Percentiles rank a stretch among this genome's conserved stretches.
These are phyloP conservation scores for Augochlorella aurata DNA, from an alignment of 2,888 invertebrate genomes.

Conservation along the genomic window DNA sequence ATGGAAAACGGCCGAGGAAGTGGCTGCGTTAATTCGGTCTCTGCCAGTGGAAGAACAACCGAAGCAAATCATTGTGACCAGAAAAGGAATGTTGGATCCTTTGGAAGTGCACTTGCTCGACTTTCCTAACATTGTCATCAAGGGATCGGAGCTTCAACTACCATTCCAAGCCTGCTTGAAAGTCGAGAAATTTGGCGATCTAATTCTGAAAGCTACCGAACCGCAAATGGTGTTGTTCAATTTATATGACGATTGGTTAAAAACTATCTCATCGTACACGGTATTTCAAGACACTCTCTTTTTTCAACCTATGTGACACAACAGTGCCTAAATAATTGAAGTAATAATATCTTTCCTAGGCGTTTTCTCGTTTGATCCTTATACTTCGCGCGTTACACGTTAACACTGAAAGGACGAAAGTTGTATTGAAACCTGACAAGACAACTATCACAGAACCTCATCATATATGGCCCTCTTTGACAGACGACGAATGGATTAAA, in stretches of 20 bases:
- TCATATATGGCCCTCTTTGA: slow-evolving; percentile 99
- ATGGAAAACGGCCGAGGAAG: slow-evolving; percentile 99
- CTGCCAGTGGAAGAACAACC: slow-evolving; percentile 99
- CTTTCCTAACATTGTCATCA: slow-evolving; percentile 99
- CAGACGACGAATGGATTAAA: slow-evolving; percentile 99
- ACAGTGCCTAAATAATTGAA: too few species aligned
- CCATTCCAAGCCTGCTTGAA: slow-evolving; percentile 99
- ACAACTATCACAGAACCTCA: slow-evolving; percentile 99
- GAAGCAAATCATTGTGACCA: slow-evolving; percentile 99
- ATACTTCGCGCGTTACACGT: slow-evolving; percentile 98
- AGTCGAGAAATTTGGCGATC: slow-evolving; percentile 99
- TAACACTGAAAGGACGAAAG: slow-evolving; percentile 99
- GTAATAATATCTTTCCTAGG: slow-evolving; percentile 77
- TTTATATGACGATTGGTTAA: slow-evolving; percentile 99
- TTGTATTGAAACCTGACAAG: slow-evolving; percentile 98
- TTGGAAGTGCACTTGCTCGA: slow-evolving; percentile 99
- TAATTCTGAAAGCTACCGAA: slow-evolving; percentile 99
- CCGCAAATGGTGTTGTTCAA: slow-evolving; percentile 99
- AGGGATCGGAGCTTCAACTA: slow-evolving; percentile 98
- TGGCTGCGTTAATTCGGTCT: slow-evolving; percentile 98
- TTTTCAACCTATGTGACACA: background rate
- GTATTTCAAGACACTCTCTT: slow-evolving; percentile 6
- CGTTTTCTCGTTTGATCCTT: slow-evolving; percentile 97
- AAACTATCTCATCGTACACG: slow-evolving; percentile 99
- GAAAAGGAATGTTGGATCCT: slow-evolving; percentile 99